Evolutionary conservation across 2,113 vertebrate genomes (phyloP).

Genomic region (Corvus hawaiiensis): DNA sequence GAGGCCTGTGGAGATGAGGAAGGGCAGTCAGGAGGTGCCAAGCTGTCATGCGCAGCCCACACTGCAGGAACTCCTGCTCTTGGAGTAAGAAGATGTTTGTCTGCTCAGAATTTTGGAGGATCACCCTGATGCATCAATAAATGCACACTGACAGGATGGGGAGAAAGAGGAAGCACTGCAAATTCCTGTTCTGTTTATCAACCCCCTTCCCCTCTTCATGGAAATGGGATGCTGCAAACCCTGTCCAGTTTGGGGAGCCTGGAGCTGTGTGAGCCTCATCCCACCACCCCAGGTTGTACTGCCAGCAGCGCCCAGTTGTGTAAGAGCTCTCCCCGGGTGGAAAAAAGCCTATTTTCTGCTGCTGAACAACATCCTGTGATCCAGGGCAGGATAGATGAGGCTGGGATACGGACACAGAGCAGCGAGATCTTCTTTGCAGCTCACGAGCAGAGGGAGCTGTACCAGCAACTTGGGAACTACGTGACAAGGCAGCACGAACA

Average conservation of each 20-base stretch:
- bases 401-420: rapidly evolving
- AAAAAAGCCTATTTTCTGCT: not conserved
- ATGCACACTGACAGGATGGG: not conserved
- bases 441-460: not conserved
- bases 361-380: not conserved
- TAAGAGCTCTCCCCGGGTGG: not conserved
- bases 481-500: not conserved
- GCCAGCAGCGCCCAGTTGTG: not conserved
- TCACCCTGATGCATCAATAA: not conserved
- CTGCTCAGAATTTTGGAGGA: not conserved
- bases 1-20: not conserved
- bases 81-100: not conserved
- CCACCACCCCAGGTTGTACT: not conserved
- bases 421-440: not conserved
- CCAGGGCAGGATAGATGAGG: rapidly evolving
- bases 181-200: not conserved
- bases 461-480: not conserved
- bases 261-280: not conserved
- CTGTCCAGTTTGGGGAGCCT: rapidly evolving
- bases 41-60: not conserved
- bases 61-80: rapidly evolving
- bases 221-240: not conserved
- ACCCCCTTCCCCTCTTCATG: not conserved
- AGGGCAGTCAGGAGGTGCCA: not conserved
- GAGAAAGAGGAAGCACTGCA: not conserved